Conservation (phyloP, 2,113 vertebrate genomes). For the Marmota flaviventris region DNA sequence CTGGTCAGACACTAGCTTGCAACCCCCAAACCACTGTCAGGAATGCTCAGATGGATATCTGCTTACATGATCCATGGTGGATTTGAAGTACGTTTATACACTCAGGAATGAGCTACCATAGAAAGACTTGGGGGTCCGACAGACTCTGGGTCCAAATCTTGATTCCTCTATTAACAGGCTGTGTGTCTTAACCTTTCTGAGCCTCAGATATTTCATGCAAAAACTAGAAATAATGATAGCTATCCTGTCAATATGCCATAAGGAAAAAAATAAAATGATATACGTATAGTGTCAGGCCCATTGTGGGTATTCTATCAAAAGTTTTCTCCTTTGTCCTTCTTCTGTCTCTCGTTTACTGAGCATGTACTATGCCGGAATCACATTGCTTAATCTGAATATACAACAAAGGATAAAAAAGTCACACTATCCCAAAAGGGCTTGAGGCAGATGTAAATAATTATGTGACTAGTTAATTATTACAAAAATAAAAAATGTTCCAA, state of each 20-base stretch:
- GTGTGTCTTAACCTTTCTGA: not conserved
- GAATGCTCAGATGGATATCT: not conserved
- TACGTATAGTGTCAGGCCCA: not conserved
- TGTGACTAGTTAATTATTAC: not conserved
- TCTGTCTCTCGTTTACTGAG: not conserved
- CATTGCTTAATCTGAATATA: not conserved
- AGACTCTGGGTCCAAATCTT: not conserved
- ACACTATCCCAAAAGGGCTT: not conserved
- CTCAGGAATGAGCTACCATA: not conserved
- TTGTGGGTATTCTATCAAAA: not conserved
- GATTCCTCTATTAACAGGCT: not conserved
- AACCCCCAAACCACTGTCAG: not conserved
- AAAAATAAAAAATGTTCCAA: not conserved
- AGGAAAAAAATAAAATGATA: not conserved
- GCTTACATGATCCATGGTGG: not conserved
- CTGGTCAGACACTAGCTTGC: not conserved
- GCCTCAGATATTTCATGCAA: not conserved
- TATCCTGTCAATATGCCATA: not conserved
- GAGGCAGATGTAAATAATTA: not conserved
- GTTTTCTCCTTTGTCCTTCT: not conserved
- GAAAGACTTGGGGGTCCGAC: not conserved
- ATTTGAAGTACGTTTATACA: not conserved
- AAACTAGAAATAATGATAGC: not conserved
- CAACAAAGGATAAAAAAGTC: not conserved
- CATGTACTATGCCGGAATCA: not conserved